These are phyloP conservation scores for Drosophila teissieri DNA, from an alignment of 1,140 invertebrate genomes.

Conservation along the genomic window DNA sequence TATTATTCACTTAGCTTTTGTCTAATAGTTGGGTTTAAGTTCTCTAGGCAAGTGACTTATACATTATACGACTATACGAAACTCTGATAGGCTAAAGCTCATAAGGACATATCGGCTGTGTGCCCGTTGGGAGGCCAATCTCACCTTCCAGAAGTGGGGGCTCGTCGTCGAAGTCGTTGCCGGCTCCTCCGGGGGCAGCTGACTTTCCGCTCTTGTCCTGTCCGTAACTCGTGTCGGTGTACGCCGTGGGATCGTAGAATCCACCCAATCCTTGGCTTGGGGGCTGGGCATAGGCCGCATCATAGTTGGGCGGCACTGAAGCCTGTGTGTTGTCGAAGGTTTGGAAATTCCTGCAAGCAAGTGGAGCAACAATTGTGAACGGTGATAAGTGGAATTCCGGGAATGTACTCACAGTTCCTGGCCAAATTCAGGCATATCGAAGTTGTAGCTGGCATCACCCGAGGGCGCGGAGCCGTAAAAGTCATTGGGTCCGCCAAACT, in stretches of 20 bases:
- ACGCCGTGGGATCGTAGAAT: conserved; percentile 79
- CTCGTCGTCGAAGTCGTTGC: conserved; percentile 81
- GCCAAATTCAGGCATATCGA: conserved; percentile 82
- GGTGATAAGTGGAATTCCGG: conserved; percentile 4
- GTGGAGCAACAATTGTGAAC: conserved; percentile 8
- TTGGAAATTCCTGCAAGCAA: conserved; percentile 73
- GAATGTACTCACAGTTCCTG: conserved; percentile 76
- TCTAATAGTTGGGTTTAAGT: no score
- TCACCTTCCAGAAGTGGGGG: conserved; percentile 78
- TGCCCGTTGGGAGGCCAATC: not conserved
- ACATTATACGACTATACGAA: not conserved
- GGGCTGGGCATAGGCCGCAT: conserved; percentile 51
- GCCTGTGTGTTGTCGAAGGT: conserved; percentile 78
- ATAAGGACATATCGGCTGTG: no score
- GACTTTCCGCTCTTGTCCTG: conserved; percentile 60
- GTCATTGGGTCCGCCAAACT: conserved; percentile 70
- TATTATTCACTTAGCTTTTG: no score
- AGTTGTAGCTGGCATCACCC: conserved; percentile 70
- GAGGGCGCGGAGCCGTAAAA: conserved; percentile 58
- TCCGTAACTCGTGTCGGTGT: conserved; percentile 55
- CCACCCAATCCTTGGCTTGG: conserved; percentile 58
- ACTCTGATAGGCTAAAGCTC: not conserved
- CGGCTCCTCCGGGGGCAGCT: conserved; percentile 28
- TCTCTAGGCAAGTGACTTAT: no score
- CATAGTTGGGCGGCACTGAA: conserved; percentile 72